phyloP scores from a whole-genome alignment of 2,113 vertebrate species.

The Piprites chloris region DNA sequence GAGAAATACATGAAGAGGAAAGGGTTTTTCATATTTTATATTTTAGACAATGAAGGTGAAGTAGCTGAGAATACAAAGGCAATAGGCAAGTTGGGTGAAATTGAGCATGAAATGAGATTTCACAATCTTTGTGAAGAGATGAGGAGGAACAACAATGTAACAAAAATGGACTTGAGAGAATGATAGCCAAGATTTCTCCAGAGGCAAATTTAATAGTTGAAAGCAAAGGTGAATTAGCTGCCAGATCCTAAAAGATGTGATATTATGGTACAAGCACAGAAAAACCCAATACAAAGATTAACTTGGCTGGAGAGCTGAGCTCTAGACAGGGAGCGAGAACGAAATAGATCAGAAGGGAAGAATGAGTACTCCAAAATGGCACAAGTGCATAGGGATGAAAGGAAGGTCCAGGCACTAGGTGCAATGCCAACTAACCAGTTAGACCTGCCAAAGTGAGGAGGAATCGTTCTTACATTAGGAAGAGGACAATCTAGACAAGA shows the following conservation, averaged over 20 bases:
- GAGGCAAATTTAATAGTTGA: background rate
- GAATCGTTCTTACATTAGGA: background rate
- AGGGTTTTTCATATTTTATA: background rate
- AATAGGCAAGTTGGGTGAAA: slow-evolving; percentile 45
- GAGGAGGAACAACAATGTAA: background rate
- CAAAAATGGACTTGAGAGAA: slow-evolving; percentile 1
- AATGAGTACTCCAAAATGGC: background rate
- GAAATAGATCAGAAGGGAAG: background rate
- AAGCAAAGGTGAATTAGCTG: slow-evolving; percentile 2
- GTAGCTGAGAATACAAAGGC: background rate
- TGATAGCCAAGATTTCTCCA: background rate
- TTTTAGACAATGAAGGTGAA: background rate
- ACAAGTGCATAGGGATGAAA: background rate
- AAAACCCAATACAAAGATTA: background rate
- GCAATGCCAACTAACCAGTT: background rate
- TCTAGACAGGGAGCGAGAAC: background rate
- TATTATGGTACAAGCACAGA: background rate
- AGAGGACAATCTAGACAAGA: background rate
- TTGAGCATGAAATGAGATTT: slow-evolving; percentile 62
- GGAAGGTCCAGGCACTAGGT: background rate
- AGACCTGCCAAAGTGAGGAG: background rate
- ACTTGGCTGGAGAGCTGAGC: background rate
- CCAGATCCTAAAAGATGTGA: background rate
- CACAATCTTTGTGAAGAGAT: background rate
- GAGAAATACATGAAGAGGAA: background rate